Evolutionary conservation across 2,797 vertebrate genomes (phyloP).

Genomic region (Sebastes steindachneri): DNA sequence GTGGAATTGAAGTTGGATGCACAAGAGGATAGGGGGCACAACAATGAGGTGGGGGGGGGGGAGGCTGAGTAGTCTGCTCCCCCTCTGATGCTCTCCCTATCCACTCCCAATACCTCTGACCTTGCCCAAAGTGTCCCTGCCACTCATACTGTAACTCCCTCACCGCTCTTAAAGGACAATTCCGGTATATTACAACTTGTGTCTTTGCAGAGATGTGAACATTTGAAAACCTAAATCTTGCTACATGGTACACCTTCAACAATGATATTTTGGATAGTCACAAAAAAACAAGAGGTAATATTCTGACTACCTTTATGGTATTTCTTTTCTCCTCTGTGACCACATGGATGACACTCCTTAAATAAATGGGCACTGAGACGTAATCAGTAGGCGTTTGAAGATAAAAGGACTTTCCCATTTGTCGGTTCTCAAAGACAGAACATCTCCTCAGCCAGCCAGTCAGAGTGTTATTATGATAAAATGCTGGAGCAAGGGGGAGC

Average conservation of each 20-base stretch:
- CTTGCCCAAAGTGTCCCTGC: conserved; percentile 89
- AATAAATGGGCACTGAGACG: neutral
- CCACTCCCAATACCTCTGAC: conserved; percentile 82
- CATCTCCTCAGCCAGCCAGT: neutral
- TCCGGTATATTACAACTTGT: neutral
- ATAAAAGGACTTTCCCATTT: neutral
- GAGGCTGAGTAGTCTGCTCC: conserved; percentile 73
- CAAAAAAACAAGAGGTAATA: neutral
- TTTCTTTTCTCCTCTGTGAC: neutral
- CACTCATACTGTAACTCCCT: conserved; percentile 66
- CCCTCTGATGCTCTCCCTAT: conserved; percentile 33
- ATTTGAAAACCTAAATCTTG: neutral
- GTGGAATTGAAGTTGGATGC: conserved; percentile 98
- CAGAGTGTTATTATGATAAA: conserved; percentile 25
- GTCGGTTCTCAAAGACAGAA: conserved; percentile 1
- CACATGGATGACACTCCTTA: neutral
- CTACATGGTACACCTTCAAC: neutral
- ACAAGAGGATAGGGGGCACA: conserved; percentile 86
- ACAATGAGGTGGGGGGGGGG: conserved; percentile 78
- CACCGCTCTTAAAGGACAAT: neutral
- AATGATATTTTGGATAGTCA: neutral
- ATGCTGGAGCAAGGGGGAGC: conserved; percentile 3
- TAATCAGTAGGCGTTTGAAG: conserved; percentile 17
- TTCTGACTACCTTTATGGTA: neutral
- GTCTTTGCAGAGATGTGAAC: neutral